Base-by-base conservation (phyloP, 1,140 invertebrate species). In the Metaphire vulgaris region DNA sequence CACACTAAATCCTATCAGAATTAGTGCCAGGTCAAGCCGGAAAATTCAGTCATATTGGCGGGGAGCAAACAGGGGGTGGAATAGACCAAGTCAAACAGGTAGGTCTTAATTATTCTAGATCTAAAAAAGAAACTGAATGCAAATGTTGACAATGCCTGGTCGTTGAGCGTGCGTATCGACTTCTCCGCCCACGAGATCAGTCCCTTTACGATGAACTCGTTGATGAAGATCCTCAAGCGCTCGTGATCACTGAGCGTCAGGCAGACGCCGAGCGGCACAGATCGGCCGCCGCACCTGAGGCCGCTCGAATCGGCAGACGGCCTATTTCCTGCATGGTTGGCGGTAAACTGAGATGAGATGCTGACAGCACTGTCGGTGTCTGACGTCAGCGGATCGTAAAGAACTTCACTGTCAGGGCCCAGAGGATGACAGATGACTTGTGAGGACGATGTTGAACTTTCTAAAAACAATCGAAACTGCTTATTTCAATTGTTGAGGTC, bases 111-210 rank as follows among this genome's bases (percentile, higher is more conserved):
- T n/a, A n/a, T n/a, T n/a, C n/a, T n/a, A n/a, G n/a, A n/a, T n/a
- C n/a, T n/a, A n/a, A n/a, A n/a, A n/a, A n/a, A n/a, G n/a, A n/a
- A n/a, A n/a, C n/a, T n/a, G n/a, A n/a, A n/a, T n/a, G n/a, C n/a
- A n/a, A n/a, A n/a, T n/a, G n/a, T n/a, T n/a, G n/a, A n/a, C n/a
- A n/a, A 86, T 85, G 93, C 92, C 78, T 92, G 90, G 83, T 98
- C 95, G 86, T 91, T 92, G 28, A 98, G 85, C 73, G 90, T 87
- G 78, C 89, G 89, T 80, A 98, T 92, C 85, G 94, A 91, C 82
- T 91, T 90, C 84, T 98, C 96, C 67, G 94, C 90, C 86, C 94
- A 94, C 33, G 95, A 95, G 74, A 98, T 88, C 33, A 98, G 86
- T 31, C 92, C 92, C 82, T 92, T 90, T n/a, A 91, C 88, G 80